These are phyloP conservation scores for Anagrus nilaparvatae DNA, from an alignment of 1,140 invertebrate species.

Conservation along the genomic window DNA sequence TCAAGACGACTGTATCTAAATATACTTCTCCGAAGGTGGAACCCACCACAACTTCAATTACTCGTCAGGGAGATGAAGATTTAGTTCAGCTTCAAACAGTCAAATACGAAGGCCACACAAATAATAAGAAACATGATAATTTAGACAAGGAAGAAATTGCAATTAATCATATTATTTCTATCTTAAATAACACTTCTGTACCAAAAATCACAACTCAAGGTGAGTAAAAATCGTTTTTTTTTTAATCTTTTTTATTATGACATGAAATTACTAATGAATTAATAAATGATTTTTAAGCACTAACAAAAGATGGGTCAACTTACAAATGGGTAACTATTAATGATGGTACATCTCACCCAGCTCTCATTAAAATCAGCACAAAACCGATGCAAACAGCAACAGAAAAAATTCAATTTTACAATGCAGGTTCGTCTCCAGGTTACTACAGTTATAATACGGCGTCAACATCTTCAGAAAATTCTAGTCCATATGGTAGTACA, in stretches of 20 bases:
- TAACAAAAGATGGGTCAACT: conserved; percentile 31
- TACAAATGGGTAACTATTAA: conserved; percentile 44
- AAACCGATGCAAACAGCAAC: conserved; percentile 18
- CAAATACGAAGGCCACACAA: conserved; percentile 35
- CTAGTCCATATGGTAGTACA: conserved; percentile 13
- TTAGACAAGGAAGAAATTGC: conserved; percentile 36
- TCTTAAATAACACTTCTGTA: conserved; percentile 49
- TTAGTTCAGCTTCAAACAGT: conserved; percentile 46
- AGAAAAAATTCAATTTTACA: too few relatives aligned
- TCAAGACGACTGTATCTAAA: conserved; percentile 8
- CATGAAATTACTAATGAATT: neutral
- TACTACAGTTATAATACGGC: conserved; percentile 34
- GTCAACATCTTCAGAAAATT: conserved; percentile 17
- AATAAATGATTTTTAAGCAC: conserved; percentile 14
- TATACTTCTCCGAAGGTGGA: conserved; percentile 12
- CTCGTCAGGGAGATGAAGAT: conserved; percentile 21
- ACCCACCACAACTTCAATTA: conserved; percentile 25
- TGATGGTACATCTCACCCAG: conserved; percentile 28
- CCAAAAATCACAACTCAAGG: conserved; percentile 23
- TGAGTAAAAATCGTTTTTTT: conserved; percentile 9
- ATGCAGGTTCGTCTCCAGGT: conserved; percentile 23
- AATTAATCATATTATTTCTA: conserved; percentile 51
- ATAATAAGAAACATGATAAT: conserved; percentile 33
- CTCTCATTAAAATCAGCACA: conserved; percentile 16
- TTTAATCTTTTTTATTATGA: neutral